Conservation (phyloP, 2,797 vertebrate species). For the Sebastolobus alascanus region DNA sequence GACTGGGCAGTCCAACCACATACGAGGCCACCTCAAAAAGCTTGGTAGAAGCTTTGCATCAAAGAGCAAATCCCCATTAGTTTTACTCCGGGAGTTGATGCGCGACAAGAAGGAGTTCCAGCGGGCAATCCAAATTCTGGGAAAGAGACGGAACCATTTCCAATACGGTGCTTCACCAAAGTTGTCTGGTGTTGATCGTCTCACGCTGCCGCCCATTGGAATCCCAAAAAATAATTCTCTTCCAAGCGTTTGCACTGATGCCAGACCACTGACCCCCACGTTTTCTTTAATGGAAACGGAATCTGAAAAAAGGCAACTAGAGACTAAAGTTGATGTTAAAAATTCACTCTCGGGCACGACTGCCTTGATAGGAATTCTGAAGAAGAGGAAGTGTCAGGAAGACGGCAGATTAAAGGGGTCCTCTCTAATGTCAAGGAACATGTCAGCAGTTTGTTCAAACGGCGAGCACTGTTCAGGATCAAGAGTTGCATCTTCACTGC, state of each 20-base stretch:
- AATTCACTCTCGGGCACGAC: constrained; percentile 91
- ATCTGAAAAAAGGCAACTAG: constrained; percentile 88
- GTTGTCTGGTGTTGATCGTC: constrained; percentile 87
- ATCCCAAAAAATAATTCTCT: constrained; percentile 86
- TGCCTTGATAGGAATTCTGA: constrained; percentile 97
- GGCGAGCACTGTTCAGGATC: constrained; percentile 90
- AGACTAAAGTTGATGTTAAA: constrained; percentile 88
- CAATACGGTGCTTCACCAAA: constrained; percentile 91
- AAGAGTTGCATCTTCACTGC: constrained; percentile 90
- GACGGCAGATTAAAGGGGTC: constrained; percentile 90
- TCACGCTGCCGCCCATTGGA: constrained; percentile 85
- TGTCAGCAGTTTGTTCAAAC: constrained; percentile 88
- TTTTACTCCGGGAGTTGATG: constrained; percentile 97
- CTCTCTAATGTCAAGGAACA: constrained; percentile 91
- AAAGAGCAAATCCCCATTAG: constrained; percentile 94
- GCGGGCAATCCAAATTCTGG: constrained; percentile 93
- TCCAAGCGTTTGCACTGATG: constrained; percentile 90
- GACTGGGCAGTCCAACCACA: constrained; percentile 98
- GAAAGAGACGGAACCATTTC: constrained; percentile 91
- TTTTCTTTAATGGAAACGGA: constrained; percentile 82
- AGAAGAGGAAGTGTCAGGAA: constrained; percentile 96
- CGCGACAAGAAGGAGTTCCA: constrained; percentile 97
- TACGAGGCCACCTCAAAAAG: constrained; percentile 97
- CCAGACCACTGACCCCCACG: constrained; percentile 86
- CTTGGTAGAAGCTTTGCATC: constrained; percentile 93